Base-by-base conservation (phyloP, 2,113 vertebrate genomes). In the Mus spicilegus region DNA sequence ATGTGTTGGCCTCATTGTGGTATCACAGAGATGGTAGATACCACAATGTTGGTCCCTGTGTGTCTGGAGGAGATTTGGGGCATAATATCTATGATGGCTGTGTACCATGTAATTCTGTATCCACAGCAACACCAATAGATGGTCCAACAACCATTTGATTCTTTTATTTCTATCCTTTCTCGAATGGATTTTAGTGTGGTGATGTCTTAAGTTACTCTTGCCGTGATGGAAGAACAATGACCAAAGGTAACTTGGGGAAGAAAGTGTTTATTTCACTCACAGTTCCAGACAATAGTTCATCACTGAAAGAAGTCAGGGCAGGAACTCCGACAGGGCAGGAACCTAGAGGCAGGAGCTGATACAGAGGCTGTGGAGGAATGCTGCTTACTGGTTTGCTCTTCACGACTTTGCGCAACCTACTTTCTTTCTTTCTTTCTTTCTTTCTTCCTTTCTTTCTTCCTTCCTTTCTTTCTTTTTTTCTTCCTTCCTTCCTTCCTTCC, bases 51-150 rank as follows among this genome's bases (percentile, higher is more conserved):
- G 36, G 33, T 5, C 33, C 2, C 1, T 19, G 0, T 14, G 33
- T 36, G 22, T 26, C 5, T 19, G 61, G 22, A 46, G 42, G 19
- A 24, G 30, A 28, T 30, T 46, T 70, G 3, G 54, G 20, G n/a
- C 70, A 89, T 30, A 24, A 2, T 12, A 39, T 26, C 3, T 8
- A 1, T 16, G 12, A 58, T 26, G 7, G 1, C 3, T 0, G 2
- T 6, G 10, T 17, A 56, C 51, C 5, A 3, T 58, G 36, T 14
- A 13, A 67, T 46, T 10, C 3, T 49, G 22, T 1, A 7, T 36
- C 42, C 5, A 3, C 7, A 1, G 5, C 0, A 16, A 26, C 33
- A 49, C 28, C 20, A 70, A 33, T 24, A 85, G 51, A 28, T 1
- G 1, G 0, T 6, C 42, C 8, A 33, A 54, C 22, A 61, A 6